Percentiles rank a stretch among this genome's conserved stretches.
phyloP scores from a whole-genome alignment of 1,140 invertebrate species.

The Heliothis subflexa region DNA sequence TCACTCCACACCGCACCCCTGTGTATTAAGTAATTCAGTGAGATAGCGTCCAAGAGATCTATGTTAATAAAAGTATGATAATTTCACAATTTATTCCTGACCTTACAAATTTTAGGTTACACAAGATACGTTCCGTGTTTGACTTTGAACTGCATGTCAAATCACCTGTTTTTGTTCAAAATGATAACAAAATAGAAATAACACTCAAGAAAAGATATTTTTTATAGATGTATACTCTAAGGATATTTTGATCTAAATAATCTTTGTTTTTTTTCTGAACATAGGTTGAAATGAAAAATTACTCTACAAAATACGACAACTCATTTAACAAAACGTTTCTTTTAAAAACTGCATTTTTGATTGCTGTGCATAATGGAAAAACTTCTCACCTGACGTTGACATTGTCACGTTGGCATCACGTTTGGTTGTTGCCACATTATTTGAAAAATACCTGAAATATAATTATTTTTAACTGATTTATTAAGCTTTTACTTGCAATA shows the following conservation, averaged over 20 bases:
- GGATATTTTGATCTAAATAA: not conserved
- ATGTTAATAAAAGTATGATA: conserved; percentile 39
- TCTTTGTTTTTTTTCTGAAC: not conserved
- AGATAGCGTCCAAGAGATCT: conserved; percentile 25
- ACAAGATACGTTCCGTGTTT: conserved; percentile 33
- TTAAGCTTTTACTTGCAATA: too few relatives aligned
- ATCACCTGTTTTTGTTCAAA: too few relatives aligned
- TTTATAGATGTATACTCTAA: too few relatives aligned
- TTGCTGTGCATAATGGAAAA: conserved; percentile 5
- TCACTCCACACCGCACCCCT: conserved; percentile 13
- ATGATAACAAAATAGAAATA: too few relatives aligned
- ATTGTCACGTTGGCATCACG: conserved; percentile 15
- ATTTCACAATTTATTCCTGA: conserved; percentile 44
- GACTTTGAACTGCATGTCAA: conserved; percentile 1
- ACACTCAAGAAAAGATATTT: too few relatives aligned
- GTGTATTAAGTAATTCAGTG: conserved; percentile 28
- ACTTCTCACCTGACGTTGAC: not conserved
- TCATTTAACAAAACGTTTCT: not conserved
- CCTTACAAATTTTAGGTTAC: conserved; percentile 48
- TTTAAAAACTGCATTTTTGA: not conserved
- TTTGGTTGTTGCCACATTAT: not conserved
- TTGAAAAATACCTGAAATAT: too few relatives aligned
- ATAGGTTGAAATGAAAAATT: too few relatives aligned
- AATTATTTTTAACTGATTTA: too few relatives aligned
- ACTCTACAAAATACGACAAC: too few relatives aligned